Percentiles rank a stretch among this genome's conserved stretches.
These are phyloP conservation scores for Drosophila cognata DNA, from an alignment of 2,888 invertebrate genomes.

Conservation along the genomic window DNA sequence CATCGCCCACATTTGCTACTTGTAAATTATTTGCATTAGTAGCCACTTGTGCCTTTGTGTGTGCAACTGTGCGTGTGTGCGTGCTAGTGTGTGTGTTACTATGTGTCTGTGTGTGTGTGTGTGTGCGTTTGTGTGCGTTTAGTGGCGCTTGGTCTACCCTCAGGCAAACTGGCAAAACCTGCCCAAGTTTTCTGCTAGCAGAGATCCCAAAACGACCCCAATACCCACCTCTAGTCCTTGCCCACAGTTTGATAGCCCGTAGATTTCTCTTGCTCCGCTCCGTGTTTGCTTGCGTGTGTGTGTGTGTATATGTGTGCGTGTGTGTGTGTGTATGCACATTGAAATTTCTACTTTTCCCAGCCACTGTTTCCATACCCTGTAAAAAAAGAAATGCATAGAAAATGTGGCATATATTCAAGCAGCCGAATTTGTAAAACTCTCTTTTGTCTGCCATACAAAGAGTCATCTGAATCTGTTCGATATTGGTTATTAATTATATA, in stretches of 20 bases:
- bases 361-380: conserved; percentile 27
- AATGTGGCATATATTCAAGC: neutral
- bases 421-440: neutral
- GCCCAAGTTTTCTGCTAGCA: conserved; percentile 36
- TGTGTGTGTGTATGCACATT: conserved; percentile 70
- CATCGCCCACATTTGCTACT: conserved; percentile 76
- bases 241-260: conserved; percentile 57
- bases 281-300: conserved; percentile 69
- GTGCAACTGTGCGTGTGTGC: conserved; percentile 15
- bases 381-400: neutral
- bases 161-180: conserved; percentile 47
- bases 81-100: conserved; percentile 18
- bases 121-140: conserved; percentile 51
- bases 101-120: conserved; percentile 8
- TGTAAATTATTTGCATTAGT: conserved; percentile 84
- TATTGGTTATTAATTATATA: neutral
- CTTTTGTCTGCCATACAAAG: neutral
- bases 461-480: neutral
- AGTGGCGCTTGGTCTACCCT: conserved; percentile 60
- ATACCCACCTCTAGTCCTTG: conserved; percentile 2
- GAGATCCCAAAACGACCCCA: conserved; percentile 3
- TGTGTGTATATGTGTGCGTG: conserved; percentile 54
- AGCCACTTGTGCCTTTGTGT: conserved; percentile 77
- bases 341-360: conserved; percentile 70
- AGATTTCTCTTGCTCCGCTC: conserved; percentile 55